Conservation (phyloP, 2,888 invertebrate genomes). For the Luperina nickerlii region DNA sequence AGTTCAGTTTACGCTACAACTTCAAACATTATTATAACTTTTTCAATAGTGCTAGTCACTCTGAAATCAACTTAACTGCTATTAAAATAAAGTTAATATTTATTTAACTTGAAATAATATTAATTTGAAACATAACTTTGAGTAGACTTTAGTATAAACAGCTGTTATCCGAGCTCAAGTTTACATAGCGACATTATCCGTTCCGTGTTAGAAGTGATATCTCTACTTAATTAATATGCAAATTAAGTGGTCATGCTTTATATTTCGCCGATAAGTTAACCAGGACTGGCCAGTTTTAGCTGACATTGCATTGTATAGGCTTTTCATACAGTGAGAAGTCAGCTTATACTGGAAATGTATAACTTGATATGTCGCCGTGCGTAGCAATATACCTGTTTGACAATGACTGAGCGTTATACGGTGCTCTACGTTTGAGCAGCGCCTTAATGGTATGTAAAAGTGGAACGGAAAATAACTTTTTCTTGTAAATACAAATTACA, state of each 20-base stretch:
- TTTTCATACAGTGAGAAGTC: too few species aligned
- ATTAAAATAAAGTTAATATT: too few species aligned
- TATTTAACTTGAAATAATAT: too few species aligned
- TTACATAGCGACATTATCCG: background rate
- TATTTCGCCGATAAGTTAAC: background rate
- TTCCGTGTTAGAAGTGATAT: background rate
- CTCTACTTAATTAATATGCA: background rate
- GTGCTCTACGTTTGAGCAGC: background rate
- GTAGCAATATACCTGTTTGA: background rate
- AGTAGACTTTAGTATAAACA: background rate
- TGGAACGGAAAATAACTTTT: conserved; percentile 24
- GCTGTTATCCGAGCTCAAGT: background rate
- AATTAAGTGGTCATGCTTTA: conserved; percentile 5
- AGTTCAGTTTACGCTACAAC: too few species aligned
- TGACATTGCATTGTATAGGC: too few species aligned
- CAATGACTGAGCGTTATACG: background rate
- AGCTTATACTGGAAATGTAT: too few species aligned
- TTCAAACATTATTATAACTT: too few species aligned
- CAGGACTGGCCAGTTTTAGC: too few species aligned
- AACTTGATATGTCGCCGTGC: background rate
- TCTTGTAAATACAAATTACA: background rate
- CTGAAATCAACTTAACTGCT: too few species aligned
- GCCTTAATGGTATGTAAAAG: background rate
- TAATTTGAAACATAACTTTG: too few species aligned
- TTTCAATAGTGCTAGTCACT: too few species aligned